Evolutionary conservation across 2,113 vertebrate species (phyloP).

Genomic region (Python bivittatus): DNA sequence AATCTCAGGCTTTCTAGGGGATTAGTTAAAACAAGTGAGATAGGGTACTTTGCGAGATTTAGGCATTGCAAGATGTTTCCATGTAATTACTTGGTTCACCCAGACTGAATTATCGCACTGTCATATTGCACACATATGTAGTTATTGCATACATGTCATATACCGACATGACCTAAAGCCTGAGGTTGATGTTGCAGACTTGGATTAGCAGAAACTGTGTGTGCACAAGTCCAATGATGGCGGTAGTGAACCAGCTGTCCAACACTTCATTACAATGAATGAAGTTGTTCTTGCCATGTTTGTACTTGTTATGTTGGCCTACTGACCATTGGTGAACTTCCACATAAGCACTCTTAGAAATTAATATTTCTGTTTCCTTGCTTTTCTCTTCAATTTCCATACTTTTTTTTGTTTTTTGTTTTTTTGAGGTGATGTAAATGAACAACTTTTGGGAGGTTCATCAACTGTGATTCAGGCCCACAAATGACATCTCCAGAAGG

Average conservation of each 20-base stretch:
- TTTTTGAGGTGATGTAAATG: slow-evolving; percentile 35
- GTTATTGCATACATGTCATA: not conserved
- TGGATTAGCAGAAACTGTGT: not conserved
- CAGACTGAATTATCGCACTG: not conserved
- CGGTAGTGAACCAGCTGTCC: not conserved
- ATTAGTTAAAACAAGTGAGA: not conserved
- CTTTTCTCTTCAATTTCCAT: slow-evolving; percentile 19
- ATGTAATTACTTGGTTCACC: not conserved
- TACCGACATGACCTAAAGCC: no score
- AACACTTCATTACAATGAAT: not conserved
- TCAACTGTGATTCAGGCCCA: no score
- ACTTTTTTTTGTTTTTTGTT: slow-evolving; percentile 42
- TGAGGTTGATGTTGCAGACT: no score
- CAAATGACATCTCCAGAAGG: no score
- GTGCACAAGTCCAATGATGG: not conserved
- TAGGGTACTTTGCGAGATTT: not conserved
- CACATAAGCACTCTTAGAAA: no score
- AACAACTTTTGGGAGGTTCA: not conserved
- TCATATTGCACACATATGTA: not conserved
- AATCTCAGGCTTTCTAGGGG: slow-evolving; percentile 39
- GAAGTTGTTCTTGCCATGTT: slow-evolving; percentile 25
- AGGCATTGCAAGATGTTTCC: not conserved
- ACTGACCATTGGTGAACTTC: not conserved
- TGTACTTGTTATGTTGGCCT: not conserved
- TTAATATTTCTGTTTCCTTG: slow-evolving; percentile 17